Evolutionary conservation across 2,888 invertebrate genomes (phyloP).

Genomic region (Ecliptopera silaceata): DNA sequence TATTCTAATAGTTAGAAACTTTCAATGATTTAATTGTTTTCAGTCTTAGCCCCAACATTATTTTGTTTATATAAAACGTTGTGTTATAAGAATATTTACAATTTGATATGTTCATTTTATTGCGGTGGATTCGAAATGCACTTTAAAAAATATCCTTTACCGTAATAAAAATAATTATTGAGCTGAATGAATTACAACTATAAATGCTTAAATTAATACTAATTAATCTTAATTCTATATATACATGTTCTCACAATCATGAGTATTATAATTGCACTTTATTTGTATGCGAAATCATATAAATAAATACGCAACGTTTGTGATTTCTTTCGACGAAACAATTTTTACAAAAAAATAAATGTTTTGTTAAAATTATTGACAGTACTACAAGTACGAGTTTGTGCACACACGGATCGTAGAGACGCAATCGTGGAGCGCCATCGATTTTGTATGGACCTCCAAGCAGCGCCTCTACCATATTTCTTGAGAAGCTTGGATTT

Average conservation of each 20-base stretch:
- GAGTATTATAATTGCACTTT: constrained; percentile 83
- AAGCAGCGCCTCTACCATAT: too few species aligned
- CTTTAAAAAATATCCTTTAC: constrained; percentile 32
- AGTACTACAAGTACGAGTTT: too few species aligned
- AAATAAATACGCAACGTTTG: constrained; percentile 65
- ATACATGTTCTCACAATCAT: constrained; percentile 78
- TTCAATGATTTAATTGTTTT: neutral
- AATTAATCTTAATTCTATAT: constrained; percentile 63
- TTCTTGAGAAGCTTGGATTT: too few species aligned
- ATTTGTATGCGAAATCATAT: constrained; percentile 71
- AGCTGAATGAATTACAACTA: constrained; percentile 45
- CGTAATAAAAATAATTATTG: constrained; percentile 45
- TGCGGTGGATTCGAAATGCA: constrained; percentile 57
- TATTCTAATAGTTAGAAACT: neutral
- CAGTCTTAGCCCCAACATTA: constrained; percentile 16
- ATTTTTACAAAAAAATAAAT: constrained; percentile 3
- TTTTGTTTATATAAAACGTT: constrained; percentile 8
- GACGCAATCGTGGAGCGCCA: too few species aligned
- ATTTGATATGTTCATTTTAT: constrained; percentile 75
- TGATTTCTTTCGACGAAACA: constrained; percentile 29
- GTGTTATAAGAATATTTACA: constrained; percentile 41
- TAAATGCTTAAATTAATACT: constrained; percentile 77
- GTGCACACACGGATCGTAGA: too few species aligned
- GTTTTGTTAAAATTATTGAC: constrained; percentile 18
- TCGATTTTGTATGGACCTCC: too few species aligned